These are phyloP conservation scores for Trachops cirrhosus DNA, from an alignment of 2,797 vertebrate genomes.

Conservation along the genomic window DNA sequence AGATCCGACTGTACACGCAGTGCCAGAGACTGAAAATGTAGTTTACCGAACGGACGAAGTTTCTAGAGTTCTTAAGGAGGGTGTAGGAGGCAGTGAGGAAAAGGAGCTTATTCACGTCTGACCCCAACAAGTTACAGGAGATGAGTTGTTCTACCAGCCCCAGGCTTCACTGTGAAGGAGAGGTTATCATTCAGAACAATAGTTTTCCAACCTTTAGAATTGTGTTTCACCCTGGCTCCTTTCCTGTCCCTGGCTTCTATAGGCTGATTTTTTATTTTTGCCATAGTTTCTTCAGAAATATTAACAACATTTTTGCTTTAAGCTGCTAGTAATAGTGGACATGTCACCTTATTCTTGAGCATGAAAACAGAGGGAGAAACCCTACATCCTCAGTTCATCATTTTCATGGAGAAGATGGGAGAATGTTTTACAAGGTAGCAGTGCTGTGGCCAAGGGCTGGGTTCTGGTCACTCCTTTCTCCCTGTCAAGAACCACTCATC, in stretches of 20 bases:
- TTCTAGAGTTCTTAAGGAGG: constrained; percentile 56
- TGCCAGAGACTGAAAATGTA: not conserved
- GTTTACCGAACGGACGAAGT: constrained; percentile 43
- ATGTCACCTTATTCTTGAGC: not conserved
- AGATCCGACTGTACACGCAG: not conserved
- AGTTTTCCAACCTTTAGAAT: not conserved
- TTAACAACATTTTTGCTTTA: not conserved
- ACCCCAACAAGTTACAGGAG: not conserved
- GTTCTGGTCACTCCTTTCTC: not conserved
- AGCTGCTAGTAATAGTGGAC: not conserved
- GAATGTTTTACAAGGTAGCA: not conserved
- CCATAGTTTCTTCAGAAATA: not conserved
- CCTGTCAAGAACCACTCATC: not conserved
- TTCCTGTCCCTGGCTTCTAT: not conserved
- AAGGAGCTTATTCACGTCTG: not conserved
- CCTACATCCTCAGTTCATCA: not conserved
- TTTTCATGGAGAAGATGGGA: not conserved
- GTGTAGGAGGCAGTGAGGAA: not conserved
- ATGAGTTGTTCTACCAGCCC: not conserved
- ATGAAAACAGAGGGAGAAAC: not conserved
- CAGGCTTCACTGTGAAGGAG: not conserved
- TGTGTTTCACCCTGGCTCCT: not conserved
- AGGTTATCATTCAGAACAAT: not conserved
- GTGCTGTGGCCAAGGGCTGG: not conserved
- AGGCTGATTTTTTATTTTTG: not conserved